Conservation (phyloP, 2,888 invertebrate species). For the Hyalella azteca region DNA sequence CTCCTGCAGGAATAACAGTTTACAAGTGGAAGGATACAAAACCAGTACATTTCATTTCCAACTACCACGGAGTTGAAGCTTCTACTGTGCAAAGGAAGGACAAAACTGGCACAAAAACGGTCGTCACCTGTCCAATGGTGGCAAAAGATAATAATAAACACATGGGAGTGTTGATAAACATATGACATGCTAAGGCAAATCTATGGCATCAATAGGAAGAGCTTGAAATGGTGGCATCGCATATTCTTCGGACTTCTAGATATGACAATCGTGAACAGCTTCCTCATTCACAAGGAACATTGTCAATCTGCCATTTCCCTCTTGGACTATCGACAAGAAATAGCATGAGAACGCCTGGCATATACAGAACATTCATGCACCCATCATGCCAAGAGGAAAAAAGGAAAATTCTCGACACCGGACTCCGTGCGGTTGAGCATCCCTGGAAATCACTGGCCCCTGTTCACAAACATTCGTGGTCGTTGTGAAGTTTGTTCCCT, state of each 20-base stretch:
- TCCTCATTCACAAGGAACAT: no score
- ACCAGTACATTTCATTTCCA: constrained; percentile 60
- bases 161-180: constrained; percentile 61
- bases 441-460: no score
- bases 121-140: constrained; percentile 59
- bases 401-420: no score
- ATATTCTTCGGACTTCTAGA: constrained; percentile 60
- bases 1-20: constrained; percentile 58
- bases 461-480: no score
- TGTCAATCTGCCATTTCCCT: no score
- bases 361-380: no score
- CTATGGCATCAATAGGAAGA: constrained; percentile 61
- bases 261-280: constrained; percentile 59
- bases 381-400: no score
- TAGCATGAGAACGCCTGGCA: no score
- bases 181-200: constrained; percentile 60
- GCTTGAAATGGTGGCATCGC: constrained; percentile 61
- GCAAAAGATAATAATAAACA: constrained; percentile 60
- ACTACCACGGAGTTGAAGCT: constrained; percentile 59
- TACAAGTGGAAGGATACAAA: constrained; percentile 60
- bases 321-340: no score
- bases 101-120: constrained; percentile 58
- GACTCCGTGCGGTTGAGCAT: no score
- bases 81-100: constrained; percentile 56
- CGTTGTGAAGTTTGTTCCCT: no score